Evolutionary conservation across 2,888 invertebrate species (phyloP), one percentile per base, ranked within the genome.

Genomic region (Drosophila barbarae): DNA sequence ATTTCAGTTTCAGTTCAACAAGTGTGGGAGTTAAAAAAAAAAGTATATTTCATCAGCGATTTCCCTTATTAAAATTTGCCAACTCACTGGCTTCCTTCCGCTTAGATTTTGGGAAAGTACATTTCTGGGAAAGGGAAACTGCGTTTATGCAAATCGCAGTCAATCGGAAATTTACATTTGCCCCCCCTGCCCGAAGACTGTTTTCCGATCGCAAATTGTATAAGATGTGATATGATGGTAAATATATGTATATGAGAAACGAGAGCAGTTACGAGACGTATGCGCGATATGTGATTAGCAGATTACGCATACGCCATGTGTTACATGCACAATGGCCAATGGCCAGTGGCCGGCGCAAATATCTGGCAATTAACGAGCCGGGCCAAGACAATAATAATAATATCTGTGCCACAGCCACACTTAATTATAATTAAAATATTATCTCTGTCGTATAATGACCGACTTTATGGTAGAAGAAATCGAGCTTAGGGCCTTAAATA

Each of bases 361-460:
- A 60, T 51, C 55, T 64, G 51, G 49, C 51, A 50, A 66, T 66
- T 68, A 66, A 66, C 53, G 67, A 51, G 63, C 26, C 57, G 57
- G 52, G 36, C 28, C 13, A 30, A 50, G 46, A 38, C 38, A 54
- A 63, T 32, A 54, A 63, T 26, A 53, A 36, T 32, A 53, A 36
- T 69, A 61, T 67, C 44, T 65, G 49, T 47, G 38, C 32, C 7
- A 55, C 66, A 66, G 73, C 74, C 72, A 67, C 74, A 74, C 73
- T 80, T 74, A 78, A 76, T 81, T 71, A 75, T 75, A 57, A 54
- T 68, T 72, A 56, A 76, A 76, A 73, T 74, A 73, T 70, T 73
- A 76, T 53, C 35, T 54, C 26, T 21, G 49, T 68, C 65, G 30
- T 23, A 30, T 12, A 18, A 74, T 74, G 65, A 28, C 52, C 66